Conservation (phyloP, 1,140 invertebrate species). For the Laupala kohalensis region DNA sequence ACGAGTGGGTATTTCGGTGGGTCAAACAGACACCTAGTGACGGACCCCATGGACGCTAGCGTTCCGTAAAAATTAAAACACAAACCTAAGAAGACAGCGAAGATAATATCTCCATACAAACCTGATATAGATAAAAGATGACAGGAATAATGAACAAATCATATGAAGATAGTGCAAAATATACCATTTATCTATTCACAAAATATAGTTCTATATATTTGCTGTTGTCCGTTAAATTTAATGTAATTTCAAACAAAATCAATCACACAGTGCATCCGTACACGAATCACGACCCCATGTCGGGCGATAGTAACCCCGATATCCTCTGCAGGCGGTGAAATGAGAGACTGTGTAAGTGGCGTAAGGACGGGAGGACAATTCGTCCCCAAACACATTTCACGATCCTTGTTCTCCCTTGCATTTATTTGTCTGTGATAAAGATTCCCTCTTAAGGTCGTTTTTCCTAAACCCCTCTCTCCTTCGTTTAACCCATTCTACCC, state of each 20-base stretch:
- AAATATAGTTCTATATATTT: neutral
- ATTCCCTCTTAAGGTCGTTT: neutral
- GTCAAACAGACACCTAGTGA: no score
- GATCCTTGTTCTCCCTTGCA: neutral
- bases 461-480: neutral
- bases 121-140: neutral
- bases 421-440: neutral
- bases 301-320: neutral
- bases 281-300: neutral
- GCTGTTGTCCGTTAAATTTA: neutral
- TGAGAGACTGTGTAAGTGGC: no score
- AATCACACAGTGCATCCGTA: neutral
- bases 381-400: no score
- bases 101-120: neutral
- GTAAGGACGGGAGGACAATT: no score
- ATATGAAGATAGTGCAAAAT: neutral
- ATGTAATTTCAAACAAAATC: neutral
- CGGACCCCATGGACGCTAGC: no score
- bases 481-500: neutral
- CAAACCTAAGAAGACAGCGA: neutral
- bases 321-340: no score
- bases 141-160: neutral
- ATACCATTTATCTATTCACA: neutral
- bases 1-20: no score
- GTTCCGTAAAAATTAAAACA: no score